Evolutionary conservation across 2,888 invertebrate species (phyloP).

Genomic region (Lathronympha strigana): DNA sequence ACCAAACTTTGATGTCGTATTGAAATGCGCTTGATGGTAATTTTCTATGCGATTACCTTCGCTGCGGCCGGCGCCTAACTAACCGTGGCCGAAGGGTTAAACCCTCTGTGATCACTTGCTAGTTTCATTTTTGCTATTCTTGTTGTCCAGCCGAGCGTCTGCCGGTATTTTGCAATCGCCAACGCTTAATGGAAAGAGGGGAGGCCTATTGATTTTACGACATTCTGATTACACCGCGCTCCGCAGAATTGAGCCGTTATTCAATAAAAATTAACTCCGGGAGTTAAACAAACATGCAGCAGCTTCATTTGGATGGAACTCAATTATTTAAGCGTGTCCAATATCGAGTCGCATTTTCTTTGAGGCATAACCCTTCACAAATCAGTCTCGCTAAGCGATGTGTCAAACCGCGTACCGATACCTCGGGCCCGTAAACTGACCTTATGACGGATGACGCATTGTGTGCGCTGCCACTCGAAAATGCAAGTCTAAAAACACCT

Average conservation of each 20-base stretch:
- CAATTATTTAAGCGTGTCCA: constrained; percentile 40
- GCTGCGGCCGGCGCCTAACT: constrained; percentile 61
- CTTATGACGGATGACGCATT: constrained; percentile 77
- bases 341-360: constrained; percentile 49
- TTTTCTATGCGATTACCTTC: constrained; percentile 74
- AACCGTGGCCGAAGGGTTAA: constrained; percentile 77
- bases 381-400: constrained; percentile 75
- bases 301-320: constrained; percentile 20
- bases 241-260: constrained; percentile 21
- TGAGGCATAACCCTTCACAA: constrained; percentile 67
- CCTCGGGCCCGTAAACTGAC: constrained; percentile 72
- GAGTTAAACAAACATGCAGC: constrained; percentile 11
- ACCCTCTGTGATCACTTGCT: constrained; percentile 67
- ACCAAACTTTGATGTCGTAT: constrained; percentile 66
- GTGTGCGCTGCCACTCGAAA: constrained; percentile 55
- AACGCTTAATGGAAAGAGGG: constrained; percentile 42
- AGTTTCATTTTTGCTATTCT: constrained; percentile 72
- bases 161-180: constrained; percentile 41
- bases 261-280: constrained; percentile 37
- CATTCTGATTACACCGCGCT: constrained; percentile 34
- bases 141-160: constrained; percentile 60
- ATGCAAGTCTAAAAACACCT: constrained; percentile 47
- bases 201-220: constrained; percentile 40
- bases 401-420: constrained; percentile 75
- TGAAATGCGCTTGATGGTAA: constrained; percentile 70